phyloP scores from a whole-genome alignment of 1,140 invertebrate genomes.

The Drosophila takahashii region DNA sequence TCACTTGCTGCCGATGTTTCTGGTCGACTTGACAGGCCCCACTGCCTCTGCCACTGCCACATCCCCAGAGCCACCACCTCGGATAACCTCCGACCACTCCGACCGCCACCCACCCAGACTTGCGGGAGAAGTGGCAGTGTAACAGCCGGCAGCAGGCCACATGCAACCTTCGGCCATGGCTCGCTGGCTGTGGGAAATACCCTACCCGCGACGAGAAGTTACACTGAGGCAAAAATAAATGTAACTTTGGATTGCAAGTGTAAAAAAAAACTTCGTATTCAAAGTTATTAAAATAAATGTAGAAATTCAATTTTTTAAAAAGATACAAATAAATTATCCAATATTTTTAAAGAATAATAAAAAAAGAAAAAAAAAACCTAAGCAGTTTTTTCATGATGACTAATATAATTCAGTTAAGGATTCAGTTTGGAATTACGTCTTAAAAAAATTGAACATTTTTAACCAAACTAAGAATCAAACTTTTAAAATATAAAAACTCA shows the following conservation, averaged over 20 bases:
- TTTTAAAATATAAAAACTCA: no score
- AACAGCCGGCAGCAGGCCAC: constrained; percentile 57
- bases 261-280: no score
- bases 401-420: no score
- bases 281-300: no score
- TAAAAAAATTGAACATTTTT: no score
- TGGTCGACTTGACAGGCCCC: constrained; percentile 71
- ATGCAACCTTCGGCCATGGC: constrained; percentile 58
- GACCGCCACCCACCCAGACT: constrained; percentile 1
- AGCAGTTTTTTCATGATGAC: no score
- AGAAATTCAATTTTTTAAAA: neutral
- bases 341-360: no score
- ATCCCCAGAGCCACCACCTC: constrained; percentile 7
- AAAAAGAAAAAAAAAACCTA: no score
- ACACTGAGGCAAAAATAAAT: constrained; percentile 12
- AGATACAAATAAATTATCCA: no score
- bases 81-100: constrained; percentile 3
- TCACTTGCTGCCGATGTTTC: constrained; percentile 63
- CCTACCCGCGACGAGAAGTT: constrained; percentile 1
- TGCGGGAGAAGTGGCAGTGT: constrained; percentile 50
- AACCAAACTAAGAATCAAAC: no score
- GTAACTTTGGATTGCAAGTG: no score
- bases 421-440: no score
- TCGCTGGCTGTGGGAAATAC: constrained; percentile 45
- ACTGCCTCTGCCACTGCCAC: constrained; percentile 44